Conservation (phyloP, 2,113 vertebrate genomes). For the Amazona vittata region DNA sequence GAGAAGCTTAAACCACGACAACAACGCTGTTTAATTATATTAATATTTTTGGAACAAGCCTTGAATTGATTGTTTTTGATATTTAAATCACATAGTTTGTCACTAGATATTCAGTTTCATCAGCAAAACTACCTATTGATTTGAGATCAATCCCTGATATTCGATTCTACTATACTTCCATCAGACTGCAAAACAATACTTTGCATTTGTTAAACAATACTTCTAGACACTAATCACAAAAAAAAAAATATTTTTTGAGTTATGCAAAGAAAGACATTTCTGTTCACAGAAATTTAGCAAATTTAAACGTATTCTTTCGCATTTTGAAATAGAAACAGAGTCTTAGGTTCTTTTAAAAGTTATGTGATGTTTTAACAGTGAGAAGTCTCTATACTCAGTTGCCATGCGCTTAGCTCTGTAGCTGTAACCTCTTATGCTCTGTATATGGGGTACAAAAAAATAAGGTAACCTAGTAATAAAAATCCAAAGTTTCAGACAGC, state of each 20-base stretch:
- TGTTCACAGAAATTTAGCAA: not conserved
- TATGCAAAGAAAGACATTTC: not conserved
- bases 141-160: not conserved
- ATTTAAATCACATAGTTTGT: not conserved
- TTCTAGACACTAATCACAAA: not conserved
- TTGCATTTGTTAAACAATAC: not conserved
- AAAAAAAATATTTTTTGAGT: not conserved
- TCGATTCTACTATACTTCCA: not conserved
- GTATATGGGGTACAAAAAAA: not conserved
- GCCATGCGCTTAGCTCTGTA: not conserved
- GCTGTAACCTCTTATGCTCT: not conserved
- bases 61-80: not conserved
- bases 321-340: not conserved
- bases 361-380: not conserved
- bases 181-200: not conserved
- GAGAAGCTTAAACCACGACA: not conserved
- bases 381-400: not conserved
- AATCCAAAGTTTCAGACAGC: not conserved
- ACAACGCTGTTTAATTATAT: not conserved
- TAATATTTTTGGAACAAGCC: not conserved
- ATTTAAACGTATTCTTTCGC: not conserved
- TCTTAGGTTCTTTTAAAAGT: not conserved
- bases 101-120: not conserved
- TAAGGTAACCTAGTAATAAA: not conserved
- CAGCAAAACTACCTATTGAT: not conserved